Conservation (phyloP, 2,888 invertebrate genomes). For the Aphelenchoides bicaudatus region DNA sequence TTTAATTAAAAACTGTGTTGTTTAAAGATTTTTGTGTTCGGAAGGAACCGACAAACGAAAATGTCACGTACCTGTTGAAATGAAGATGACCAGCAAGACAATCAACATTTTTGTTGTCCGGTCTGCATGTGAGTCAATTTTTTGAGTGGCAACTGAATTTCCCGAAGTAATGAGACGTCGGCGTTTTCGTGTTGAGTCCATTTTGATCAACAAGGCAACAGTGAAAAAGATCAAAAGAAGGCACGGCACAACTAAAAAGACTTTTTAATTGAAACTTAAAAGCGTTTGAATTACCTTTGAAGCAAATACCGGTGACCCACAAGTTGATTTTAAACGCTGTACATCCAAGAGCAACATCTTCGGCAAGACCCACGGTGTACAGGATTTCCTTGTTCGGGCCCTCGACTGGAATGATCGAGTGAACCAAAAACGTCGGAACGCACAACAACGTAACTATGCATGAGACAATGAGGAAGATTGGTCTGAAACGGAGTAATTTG, state of each 20-base stretch:
- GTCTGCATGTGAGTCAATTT: conserved; percentile 33
- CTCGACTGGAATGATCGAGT: conserved; percentile 46
- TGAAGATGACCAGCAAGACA: conserved; percentile 73
- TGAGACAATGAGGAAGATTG: conserved; percentile 49
- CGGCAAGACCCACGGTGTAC: conserved; percentile 43
- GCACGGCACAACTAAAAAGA: conserved; percentile 43
- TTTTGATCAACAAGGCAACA: conserved; percentile 38
- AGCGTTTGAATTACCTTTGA: conserved; percentile 29
- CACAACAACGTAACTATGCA: conserved; percentile 47
- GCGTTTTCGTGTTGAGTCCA: conserved; percentile 34
- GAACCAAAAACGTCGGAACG: conserved; percentile 57
- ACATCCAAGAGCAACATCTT: conserved; percentile 42
- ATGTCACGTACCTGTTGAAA: too few relatives aligned
- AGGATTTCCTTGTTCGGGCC: conserved; percentile 23
- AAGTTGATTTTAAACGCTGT: conserved; percentile 53
- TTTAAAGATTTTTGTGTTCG: too few relatives aligned
- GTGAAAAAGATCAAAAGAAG: conserved; percentile 45
- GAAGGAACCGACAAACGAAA: too few relatives aligned
- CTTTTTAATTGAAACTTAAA: conserved; percentile 8
- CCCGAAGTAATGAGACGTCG: conserved; percentile 40
- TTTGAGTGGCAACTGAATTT: conserved; percentile 31
- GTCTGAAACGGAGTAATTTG: conserved; percentile 36
- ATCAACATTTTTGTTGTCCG: conserved; percentile 68
- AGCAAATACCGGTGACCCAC: conserved; percentile 58
- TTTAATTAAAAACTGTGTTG: too few relatives aligned